Conservation (phyloP, 2,113 vertebrate genomes). For the Prunella himalayana region DNA sequence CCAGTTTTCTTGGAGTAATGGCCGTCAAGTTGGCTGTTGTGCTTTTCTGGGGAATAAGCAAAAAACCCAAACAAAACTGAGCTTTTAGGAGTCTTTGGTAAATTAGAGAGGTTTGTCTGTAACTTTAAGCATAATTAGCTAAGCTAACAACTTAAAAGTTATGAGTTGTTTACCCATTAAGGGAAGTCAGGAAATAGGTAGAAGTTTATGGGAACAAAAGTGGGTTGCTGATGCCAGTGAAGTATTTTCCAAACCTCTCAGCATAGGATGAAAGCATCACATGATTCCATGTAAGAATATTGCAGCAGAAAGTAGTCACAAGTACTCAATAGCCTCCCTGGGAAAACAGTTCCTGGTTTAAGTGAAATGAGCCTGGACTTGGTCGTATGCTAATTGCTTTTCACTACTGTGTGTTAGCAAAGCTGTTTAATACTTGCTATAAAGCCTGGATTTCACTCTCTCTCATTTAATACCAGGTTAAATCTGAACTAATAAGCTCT, state of each 20-base stretch:
- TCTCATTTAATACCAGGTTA: conserved; percentile 29
- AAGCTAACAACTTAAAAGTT: not conserved
- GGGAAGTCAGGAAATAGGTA: not conserved
- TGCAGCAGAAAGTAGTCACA: conserved; percentile 17
- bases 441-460: conserved; percentile 42
- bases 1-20: not conserved
- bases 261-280: not conserved
- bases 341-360: conserved; percentile 4
- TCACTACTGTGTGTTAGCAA: conserved; percentile 12
- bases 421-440: conserved; percentile 21
- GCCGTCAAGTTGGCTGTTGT: not conserved
- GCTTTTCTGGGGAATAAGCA: not conserved
- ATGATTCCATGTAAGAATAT: not conserved
- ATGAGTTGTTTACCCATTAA: not conserved
- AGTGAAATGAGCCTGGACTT: not conserved
- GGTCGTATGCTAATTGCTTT: conserved; percentile 11
- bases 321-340: conserved; percentile 28
- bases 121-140: not conserved
- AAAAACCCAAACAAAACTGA: not conserved
- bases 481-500: conserved; percentile 40
- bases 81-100: not conserved
- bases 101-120: not conserved
- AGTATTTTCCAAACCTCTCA: not conserved
- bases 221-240: conserved; percentile 1
- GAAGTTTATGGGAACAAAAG: conserved; percentile 45